Evolutionary conservation across 53 echinoderm and acorn worm genomes (phyloP).

Genomic region (Paelopatides confundens): DNA sequence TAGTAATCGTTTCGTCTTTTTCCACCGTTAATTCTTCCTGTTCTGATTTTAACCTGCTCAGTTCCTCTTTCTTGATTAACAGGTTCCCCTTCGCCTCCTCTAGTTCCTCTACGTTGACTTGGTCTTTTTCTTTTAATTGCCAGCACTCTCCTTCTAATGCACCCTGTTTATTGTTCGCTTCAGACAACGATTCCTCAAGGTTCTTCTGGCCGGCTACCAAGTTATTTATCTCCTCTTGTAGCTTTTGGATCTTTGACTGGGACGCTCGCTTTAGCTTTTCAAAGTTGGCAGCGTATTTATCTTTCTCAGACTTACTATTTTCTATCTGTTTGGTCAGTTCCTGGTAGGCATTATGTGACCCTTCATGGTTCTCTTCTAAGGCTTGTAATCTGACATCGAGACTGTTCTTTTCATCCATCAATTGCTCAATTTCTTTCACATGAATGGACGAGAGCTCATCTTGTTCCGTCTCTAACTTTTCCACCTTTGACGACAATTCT

Average conservation of each 20-base stretch:
- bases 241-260: constrained; percentile 76
- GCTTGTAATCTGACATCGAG: constrained; percentile 56
- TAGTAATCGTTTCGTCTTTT: not conserved
- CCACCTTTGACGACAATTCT: constrained; percentile 27
- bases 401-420: constrained; percentile 39
- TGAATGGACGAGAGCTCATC: constrained; percentile 35
- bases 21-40: constrained; percentile 42
- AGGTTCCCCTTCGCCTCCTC: not conserved
- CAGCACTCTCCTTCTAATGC: constrained; percentile 32
- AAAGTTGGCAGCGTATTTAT: constrained; percentile 86
- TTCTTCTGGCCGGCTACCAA: constrained; percentile 47
- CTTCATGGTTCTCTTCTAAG: constrained; percentile 39
- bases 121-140: not conserved
- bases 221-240: constrained; percentile 72
- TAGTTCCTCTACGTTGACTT: not conserved
- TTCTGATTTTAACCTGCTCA: not conserved
- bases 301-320: constrained; percentile 50
- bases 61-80: not conserved
- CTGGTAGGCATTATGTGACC: not conserved
- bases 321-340: constrained; percentile 31
- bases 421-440: not conserved
- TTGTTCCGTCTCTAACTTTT: constrained; percentile 22
- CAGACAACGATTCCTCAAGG: constrained; percentile 29
- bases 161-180: constrained; percentile 39
- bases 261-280: constrained; percentile 90